Base-by-base conservation (phyloP, 2,113 vertebrate species). In the Genyomyrus donnyi region DNA sequence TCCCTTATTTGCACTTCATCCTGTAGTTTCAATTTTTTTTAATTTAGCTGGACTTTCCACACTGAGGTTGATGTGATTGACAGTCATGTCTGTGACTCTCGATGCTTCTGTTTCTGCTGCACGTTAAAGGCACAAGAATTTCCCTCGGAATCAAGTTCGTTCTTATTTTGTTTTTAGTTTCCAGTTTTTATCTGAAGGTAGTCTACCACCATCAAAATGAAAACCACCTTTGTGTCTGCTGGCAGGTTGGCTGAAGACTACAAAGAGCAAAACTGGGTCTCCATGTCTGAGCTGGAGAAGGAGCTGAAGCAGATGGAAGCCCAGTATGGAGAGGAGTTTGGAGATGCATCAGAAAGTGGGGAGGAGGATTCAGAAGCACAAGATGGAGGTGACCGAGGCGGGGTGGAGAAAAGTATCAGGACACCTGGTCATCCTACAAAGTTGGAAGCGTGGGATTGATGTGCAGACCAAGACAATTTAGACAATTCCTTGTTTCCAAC, bases 291-390 rank as follows among this genome's bases (percentile, higher is more conserved):
- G 84, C 93, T 99, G 52, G 98, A 99, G 95, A 98, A 96, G 93
- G 98, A 98, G 91, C 95, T 99, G 91, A 96, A 96, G 94, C 97
- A 98, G 95, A 99, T 99, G 90, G 98, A 99, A 92, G 97, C 97
- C 1, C 97, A 95, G 84, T 99, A 99, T 0, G 97, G 97, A 56
- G 94, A 97, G 92, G 96, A 98, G 93, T 99, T 99, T 93, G 97
- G 97, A 91, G 98, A 99, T 45, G 96, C 95, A 5, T 96, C 96
- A 0, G 96, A 94, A 46, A 95, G 93, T 0, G 96, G 96, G 24
- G 95, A 94, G 7, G 95, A 96, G 8, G 53, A 92, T 0, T 91
- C 91, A 19, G 62, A 19, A 1, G 95, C 95, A 45, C 93, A 95
- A 50, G 94, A 92, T 24, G 91, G 88, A 88, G 91, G 90, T 91